These are phyloP conservation scores for Nesidiocoris tenuis DNA, from an alignment of 2,888 invertebrate genomes.

Conservation along the genomic window DNA sequence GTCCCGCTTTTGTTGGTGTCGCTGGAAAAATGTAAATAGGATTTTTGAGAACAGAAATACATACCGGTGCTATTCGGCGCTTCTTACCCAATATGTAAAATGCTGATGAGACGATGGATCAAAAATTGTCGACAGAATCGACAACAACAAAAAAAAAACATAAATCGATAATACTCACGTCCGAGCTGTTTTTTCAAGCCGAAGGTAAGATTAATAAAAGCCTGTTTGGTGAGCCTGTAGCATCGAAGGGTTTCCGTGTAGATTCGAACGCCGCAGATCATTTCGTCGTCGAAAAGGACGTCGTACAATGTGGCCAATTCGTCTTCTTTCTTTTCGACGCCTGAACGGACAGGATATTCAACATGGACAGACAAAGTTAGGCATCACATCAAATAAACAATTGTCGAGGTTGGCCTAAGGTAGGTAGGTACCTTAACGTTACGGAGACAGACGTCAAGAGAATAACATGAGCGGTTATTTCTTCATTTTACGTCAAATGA, in stretches of 20 bases:
- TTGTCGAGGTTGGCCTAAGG: too few species aligned
- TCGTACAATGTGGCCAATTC: slow-evolving; percentile 35
- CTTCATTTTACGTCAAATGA: too few species aligned
- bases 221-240: slow-evolving; percentile 35
- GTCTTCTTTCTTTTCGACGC: slow-evolving; percentile 27
- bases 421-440: too few species aligned
- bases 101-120: too few species aligned
- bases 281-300: slow-evolving; percentile 25
- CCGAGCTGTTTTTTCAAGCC: slow-evolving; percentile 2
- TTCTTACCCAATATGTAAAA: too few species aligned
- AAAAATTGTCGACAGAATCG: background rate
- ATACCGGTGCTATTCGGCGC: too few species aligned
- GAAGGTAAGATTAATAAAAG: slow-evolving; percentile 24
- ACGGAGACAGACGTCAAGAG: too few species aligned
- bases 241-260: slow-evolving; percentile 30
- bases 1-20: background rate
- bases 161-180: background rate
- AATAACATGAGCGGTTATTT: too few species aligned
- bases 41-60: too few species aligned
- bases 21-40: too few species aligned
- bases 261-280: slow-evolving; percentile 14
- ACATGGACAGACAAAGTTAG: background rate
- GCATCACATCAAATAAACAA: background rate
- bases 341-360: slow-evolving; percentile 9
- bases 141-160: background rate